Base-by-base conservation (phyloP, 2,797 vertebrate species). In the Anabas testudineus region DNA sequence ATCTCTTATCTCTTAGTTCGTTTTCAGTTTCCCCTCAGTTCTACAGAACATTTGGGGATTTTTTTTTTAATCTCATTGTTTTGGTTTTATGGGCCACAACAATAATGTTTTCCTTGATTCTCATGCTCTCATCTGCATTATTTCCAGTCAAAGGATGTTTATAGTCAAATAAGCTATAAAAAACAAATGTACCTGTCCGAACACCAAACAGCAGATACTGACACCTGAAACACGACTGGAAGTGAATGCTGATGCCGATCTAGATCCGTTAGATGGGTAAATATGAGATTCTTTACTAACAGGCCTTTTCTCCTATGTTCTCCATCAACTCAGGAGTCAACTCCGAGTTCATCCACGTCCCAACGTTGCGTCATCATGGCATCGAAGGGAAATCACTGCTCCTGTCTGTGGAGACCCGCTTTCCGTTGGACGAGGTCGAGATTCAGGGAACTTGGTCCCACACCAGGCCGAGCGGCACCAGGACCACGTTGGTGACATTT, bases 381-480 rank as follows among this genome's bases (percentile, higher is more conserved):
- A 88, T 90, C 48, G 90, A 93, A 55, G 96, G 96, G 1, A 82
- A 92, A 26, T 78, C 95, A 2, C 92, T 98, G 67, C 84, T 92
- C 28, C 91, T 99, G 42, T 86, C 88, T 0, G 96, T 97, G 61
- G 92, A 95, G 78, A 95, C 95, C 39, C 87, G 67, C 81, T 96
- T 96, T 85, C 88, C 81, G 0, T 30, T 93, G 74, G 87, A 91
- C 0, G 87, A 93, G 21, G 94, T 92, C 15, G 90, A 94, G 32
- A 93, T 98, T 83, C 97, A 97, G 90, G 96, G 97, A 49, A 95
- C 94, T 58, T 99, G 98, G 98, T 95, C 94, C 82, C 94, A 96
- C 86, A 95, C 88, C 4, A 71, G 56, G 56, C 87, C 88, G 2
- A 62, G 74, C 0, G 84, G 90, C 0, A 88, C 71, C 61, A 94